Evolutionary conservation across 2,797 vertebrate species (phyloP).

Genomic region (Mormyrus proboscirostris): DNA sequence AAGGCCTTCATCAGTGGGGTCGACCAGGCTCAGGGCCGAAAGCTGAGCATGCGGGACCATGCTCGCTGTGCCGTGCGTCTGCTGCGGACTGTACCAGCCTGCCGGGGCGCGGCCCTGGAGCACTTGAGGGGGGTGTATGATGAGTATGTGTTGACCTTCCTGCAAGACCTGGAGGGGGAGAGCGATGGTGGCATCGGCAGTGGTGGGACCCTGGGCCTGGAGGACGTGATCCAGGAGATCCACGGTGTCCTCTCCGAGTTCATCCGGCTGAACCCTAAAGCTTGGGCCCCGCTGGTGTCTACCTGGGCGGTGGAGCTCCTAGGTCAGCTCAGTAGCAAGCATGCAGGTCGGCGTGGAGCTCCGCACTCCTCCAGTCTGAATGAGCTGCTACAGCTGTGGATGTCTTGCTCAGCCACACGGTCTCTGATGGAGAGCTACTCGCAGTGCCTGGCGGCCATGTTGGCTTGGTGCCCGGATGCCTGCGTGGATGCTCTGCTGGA

Average conservation of each 20-base stretch:
- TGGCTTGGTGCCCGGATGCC: slow-evolving; percentile 82
- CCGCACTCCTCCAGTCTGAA: slow-evolving; percentile 81
- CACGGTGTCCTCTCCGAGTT: slow-evolving; percentile 77
- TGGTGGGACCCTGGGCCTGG: slow-evolving; percentile 52
- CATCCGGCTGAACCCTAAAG: slow-evolving; percentile 73
- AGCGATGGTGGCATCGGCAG: slow-evolving; percentile 44
- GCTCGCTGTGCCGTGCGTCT: slow-evolving; percentile 80
- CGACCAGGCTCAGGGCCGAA: slow-evolving; percentile 74
- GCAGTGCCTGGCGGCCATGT: slow-evolving; percentile 85
- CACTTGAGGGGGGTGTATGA: slow-evolving; percentile 83
- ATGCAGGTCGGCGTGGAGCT: slow-evolving; percentile 72
- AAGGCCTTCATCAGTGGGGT: slow-evolving; percentile 85
- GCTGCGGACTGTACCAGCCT: slow-evolving; percentile 79
- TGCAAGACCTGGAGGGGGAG: slow-evolving; percentile 72
- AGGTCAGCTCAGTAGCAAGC: slow-evolving; percentile 88
- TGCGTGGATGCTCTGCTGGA: slow-evolving; percentile 88
- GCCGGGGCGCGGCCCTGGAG: slow-evolving; percentile 78
- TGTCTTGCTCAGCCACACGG: slow-evolving; percentile 81
- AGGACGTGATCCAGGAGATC: slow-evolving; percentile 72
- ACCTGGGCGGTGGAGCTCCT: slow-evolving; percentile 89
- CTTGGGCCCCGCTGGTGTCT: slow-evolving; percentile 85
- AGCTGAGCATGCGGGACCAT: slow-evolving; percentile 77
- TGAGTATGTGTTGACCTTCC: slow-evolving; percentile 75
- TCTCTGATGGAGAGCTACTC: slow-evolving; percentile 89
- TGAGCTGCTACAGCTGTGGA: slow-evolving; percentile 89